phyloP scores from a whole-genome alignment of 2,113 vertebrate genomes.

The Heterocephalus glaber region DNA sequence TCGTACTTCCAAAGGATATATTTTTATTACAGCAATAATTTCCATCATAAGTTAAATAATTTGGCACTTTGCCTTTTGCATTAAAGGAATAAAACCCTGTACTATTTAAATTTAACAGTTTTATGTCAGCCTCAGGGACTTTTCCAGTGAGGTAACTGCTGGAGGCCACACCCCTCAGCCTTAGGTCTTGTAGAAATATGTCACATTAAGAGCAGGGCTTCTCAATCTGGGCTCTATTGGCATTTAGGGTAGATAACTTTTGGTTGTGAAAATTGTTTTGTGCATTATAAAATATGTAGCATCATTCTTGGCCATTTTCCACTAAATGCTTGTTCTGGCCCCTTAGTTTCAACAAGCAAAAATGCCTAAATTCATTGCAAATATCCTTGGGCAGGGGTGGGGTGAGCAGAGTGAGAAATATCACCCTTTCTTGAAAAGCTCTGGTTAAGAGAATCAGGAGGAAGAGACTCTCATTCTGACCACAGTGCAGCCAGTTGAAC shows the following conservation, averaged over 20 bases:
- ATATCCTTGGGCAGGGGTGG: neutral
- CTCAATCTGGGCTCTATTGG: neutral
- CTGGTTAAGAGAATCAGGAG: neutral
- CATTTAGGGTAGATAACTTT: neutral
- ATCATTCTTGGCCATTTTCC: neutral
- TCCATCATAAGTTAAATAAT: constrained; percentile 53
- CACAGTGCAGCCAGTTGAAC: neutral
- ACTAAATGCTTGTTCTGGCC: neutral
- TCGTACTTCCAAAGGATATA: constrained; percentile 40
- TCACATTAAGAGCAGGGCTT: neutral
- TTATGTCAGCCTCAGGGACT: neutral
- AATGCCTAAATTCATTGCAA: neutral
- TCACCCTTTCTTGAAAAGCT: neutral
- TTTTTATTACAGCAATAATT: constrained; percentile 50
- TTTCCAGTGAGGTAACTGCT: neutral
- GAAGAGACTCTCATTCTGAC: neutral
- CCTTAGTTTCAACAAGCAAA: neutral
- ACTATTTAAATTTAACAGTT: constrained; percentile 65
- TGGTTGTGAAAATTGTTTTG: neutral
- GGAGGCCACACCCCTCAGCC: neutral
- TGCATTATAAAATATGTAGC: neutral
- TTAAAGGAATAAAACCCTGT: constrained; percentile 38
- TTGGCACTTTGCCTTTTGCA: constrained; percentile 55
- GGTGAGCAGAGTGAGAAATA: neutral
- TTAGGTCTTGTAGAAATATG: neutral